Percentiles rank a stretch among this genome's conserved stretches.
Evolutionary conservation across 1,140 invertebrate species (phyloP).

Genomic region (Pachyrhynchus sulphureomaculatus): DNA sequence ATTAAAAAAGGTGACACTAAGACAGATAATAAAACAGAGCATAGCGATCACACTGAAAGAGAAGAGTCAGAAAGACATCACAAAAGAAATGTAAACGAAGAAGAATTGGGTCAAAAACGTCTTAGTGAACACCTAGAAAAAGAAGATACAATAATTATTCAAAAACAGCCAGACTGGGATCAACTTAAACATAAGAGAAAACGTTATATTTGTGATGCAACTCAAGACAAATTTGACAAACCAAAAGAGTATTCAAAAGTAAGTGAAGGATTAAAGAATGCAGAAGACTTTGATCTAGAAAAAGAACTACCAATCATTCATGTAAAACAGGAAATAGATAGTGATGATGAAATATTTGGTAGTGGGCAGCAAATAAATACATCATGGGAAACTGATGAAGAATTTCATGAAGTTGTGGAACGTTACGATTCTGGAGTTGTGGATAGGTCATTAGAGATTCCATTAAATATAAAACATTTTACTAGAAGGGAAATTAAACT

Average conservation of each 20-base stretch:
- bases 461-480: slow-evolving; percentile 43
- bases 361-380: neutral
- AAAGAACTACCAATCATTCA: neutral
- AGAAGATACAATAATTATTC: neutral
- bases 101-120: too few relatives aligned
- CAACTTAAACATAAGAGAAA: slow-evolving; percentile 14
- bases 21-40: too few relatives aligned
- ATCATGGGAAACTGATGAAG: slow-evolving; percentile 44
- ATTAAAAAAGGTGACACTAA: too few relatives aligned
- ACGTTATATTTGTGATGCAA: neutral
- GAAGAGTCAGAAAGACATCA: neutral
- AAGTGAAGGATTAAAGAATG: neutral
- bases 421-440: neutral
- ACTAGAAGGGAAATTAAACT: slow-evolving; percentile 22
- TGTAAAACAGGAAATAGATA: neutral
- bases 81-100: too few relatives aligned
- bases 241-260: neutral
- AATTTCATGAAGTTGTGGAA: slow-evolving; percentile 16
- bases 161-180: slow-evolving; percentile 15
- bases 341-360: neutral
- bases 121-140: neutral
- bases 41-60: neutral
- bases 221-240: neutral
- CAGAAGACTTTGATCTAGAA: neutral
- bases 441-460: slow-evolving; percentile 37